Evolutionary conservation across 2,797 vertebrate genomes (phyloP), one percentile per base, ranked within the genome.

Genomic region (Craterocephalus amniculus): DNA sequence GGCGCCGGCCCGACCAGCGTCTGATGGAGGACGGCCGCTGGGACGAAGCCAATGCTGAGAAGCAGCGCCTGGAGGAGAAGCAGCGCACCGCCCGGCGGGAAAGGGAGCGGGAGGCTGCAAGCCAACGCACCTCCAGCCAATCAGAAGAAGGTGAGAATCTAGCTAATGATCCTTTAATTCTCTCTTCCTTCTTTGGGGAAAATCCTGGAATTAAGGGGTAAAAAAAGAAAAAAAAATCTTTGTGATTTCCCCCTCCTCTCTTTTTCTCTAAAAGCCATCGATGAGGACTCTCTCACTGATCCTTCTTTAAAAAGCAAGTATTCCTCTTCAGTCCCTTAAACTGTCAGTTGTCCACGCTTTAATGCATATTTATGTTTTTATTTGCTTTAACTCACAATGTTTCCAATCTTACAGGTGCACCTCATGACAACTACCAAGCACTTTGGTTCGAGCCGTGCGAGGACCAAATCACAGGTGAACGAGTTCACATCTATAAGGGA

Each of bases 21-120:
- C 90, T 99, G 7, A 98, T 98, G 97, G 97, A 99, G 79, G 96
- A 96, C 0, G 97, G 97, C 0, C 94, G 95, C 79, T 99, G 97
- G 97, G 97, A 99, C 0, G 97, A 99, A 66, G 97, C 97, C 78
- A 99, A 99, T 0, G 84, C 93, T 0, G 97, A 99, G 86, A 99
- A 99, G 75, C 97, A 98, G 86, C 92, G 97, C 8, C 92, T 99
- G 64, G 97, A 98, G 92, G 97, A 99, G 87, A 98, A 98, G 43
- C 97, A 99, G 51, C 95, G 97, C 5, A 92, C 80, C 0, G 94
- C 88, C 49, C 93, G 97, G 18, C 94, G 96, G 16, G 95, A 95
- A 79, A 88, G 96, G 22, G 97, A 97, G 87, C 91, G 96, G 0
- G 96, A 97, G 58, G 94, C 96, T 0, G 81, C 92, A 84, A 91